Base-by-base conservation (phyloP, 2,113 vertebrate genomes). In the Eptesicus fuscus region DNA sequence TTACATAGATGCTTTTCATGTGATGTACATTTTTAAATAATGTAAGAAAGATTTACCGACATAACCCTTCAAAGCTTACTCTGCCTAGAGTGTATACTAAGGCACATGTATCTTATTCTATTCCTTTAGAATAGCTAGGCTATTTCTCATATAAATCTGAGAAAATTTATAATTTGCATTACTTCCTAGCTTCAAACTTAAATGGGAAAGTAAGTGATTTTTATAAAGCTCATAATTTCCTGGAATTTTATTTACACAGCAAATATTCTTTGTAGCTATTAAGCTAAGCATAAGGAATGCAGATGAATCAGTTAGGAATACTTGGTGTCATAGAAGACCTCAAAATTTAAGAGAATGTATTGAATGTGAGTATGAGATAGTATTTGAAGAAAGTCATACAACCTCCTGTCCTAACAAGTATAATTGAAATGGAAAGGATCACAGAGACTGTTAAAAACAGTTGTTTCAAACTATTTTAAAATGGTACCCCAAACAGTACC, bases 161-260 rank as follows among this genome's bases (percentile, higher is more conserved):
- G 53, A 87, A 77, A 67, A 51, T 59, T 67, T 76, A 44, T 47
- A 79, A 69, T 9, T 74, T 90, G 14, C 30, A 88, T 90, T 59
- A 77, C 28, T 76, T 90, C 69, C 32, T 83, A 18, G 23, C 94
- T 96, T 83, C 80, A 91, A 7, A 93, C 30, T 79, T 90, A 12
- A 94, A 73, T 73, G 17, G 89, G n/a, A 61, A 63, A 49, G 37
- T 8, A 40, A 76, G 67, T 65, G 51, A 92, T 61, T 85, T 90
- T 86, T 63, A n/a, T 61, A 87, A 76, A 89, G 12, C 16, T 40
- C n/a, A 49, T 22, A 83, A 4, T 69, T 28, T 86, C 25, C 42
- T 89, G 18, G 30, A 95, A 80, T 94, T 53, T 83, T 91, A 67
- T 44, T 61, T 94, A 73, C 28, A 82, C 86, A 30, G 9, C 40